phyloP scores from a whole-genome alignment of 2,888 invertebrate species.

The Nemotelus pantherinus region DNA sequence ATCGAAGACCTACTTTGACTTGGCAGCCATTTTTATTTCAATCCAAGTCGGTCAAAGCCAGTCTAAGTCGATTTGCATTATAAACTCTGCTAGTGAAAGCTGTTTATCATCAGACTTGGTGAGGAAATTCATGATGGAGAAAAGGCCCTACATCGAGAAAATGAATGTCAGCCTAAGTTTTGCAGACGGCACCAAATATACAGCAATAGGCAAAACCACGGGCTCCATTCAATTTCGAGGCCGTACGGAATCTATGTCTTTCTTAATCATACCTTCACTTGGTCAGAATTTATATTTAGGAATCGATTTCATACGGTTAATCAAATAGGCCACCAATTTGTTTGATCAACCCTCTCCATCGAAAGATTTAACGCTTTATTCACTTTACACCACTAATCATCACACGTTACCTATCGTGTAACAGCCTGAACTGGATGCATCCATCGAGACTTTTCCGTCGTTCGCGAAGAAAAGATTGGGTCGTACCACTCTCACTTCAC shows the following conservation, averaged over 20 bases:
- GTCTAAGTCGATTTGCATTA: too few relatives aligned
- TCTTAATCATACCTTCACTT: not conserved
- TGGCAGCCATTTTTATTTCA: too few relatives aligned
- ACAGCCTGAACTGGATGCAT: not conserved
- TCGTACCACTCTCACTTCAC: not conserved
- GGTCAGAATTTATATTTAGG: not conserved
- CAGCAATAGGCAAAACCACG: not conserved
- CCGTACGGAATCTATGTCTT: too few relatives aligned
- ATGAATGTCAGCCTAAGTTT: not conserved
- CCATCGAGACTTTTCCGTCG: not conserved
- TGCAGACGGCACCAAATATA: not conserved
- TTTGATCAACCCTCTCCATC: too few relatives aligned
- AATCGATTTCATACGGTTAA: not conserved
- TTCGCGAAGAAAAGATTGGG: not conserved
- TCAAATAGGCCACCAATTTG: conserved; percentile 48
- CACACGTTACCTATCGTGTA: not conserved
- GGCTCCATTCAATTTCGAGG: not conserved
- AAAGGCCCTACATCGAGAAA: not conserved
- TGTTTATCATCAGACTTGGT: conserved; percentile 1
- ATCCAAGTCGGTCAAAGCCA: too few relatives aligned
- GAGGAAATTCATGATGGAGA: not conserved
- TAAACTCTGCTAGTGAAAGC: not conserved
- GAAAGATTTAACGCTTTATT: not conserved
- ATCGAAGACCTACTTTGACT: too few relatives aligned
- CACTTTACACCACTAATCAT: too few relatives aligned